Evolutionary conservation across 2,797 vertebrate species (phyloP).

Genomic region (Anguilla anguilla): DNA sequence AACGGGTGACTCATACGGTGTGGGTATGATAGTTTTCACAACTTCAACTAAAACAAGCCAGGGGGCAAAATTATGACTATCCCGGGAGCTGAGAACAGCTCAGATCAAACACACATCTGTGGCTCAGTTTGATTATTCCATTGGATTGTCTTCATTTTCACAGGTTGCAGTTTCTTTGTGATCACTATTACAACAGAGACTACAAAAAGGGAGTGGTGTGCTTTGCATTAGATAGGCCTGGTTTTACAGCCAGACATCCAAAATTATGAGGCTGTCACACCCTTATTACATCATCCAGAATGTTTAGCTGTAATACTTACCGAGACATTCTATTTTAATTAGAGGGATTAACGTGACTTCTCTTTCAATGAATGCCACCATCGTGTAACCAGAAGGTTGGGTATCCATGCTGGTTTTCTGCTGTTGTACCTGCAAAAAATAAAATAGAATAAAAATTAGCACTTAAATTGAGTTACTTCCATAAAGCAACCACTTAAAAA

Average conservation of each 20-base stretch:
- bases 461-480: background rate
- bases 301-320: background rate
- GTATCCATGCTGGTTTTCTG: background rate
- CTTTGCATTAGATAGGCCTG: background rate
- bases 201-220: background rate
- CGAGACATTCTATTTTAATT: background rate
- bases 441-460: background rate
- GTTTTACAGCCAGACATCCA: background rate
- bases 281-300: background rate
- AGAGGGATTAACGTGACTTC: background rate
- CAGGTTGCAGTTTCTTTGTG: background rate
- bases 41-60: background rate
- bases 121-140: background rate
- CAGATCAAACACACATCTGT: background rate
- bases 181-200: background rate
- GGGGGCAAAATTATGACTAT: background rate
- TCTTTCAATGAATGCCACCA: background rate
- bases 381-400: background rate
- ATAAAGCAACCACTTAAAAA: background rate
- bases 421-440: background rate
- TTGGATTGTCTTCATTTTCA: background rate
- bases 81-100: background rate
- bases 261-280: background rate
- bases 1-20: background rate
- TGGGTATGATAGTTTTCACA: constrained; percentile 1